phyloP scores from a whole-genome alignment of 2,113 vertebrate species.

The Pangasianodon gigas region DNA sequence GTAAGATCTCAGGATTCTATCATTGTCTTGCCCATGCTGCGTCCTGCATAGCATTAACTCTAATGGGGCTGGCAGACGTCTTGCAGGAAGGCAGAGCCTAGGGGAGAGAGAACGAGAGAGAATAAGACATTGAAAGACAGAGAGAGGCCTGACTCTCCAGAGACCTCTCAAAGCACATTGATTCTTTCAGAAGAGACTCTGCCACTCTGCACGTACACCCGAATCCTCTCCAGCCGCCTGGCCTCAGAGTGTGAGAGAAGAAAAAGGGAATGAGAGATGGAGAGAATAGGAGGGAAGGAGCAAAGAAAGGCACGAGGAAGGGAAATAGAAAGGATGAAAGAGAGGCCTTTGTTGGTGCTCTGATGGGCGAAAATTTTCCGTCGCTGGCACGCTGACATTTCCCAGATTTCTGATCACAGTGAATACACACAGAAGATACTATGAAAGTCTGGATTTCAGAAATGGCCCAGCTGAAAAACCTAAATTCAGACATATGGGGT shows the following conservation, averaged over 20 bases:
- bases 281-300: conserved; percentile 46
- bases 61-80: conserved; percentile 49
- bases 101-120: conserved; percentile 54
- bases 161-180: conserved; percentile 65
- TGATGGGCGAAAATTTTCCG: conserved; percentile 59
- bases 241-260: conserved; percentile 52
- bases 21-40: conserved; percentile 52
- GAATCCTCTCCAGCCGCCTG: conserved; percentile 49
- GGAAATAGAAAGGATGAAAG: conserved; percentile 45
- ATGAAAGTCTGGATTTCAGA: not conserved
- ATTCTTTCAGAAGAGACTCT: conserved; percentile 64
- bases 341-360: conserved; percentile 52
- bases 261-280: conserved; percentile 34
- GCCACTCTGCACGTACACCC: conserved; percentile 71
- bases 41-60: conserved; percentile 57
- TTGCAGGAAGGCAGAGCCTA: conserved; percentile 36
- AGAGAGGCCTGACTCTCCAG: conserved; percentile 50
- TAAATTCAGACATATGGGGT: not conserved
- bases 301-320: conserved; percentile 16
- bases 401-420: conserved; percentile 54
- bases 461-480: not conserved
- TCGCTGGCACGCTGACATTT: conserved; percentile 49
- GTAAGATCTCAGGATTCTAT: conserved; percentile 44
- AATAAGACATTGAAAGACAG: conserved; percentile 60
- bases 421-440: conserved; percentile 20